Percentiles rank a stretch among this genome's conserved stretches.
Conservation (phyloP, 1,140 invertebrate species). For the Drosophila leontia region DNA sequence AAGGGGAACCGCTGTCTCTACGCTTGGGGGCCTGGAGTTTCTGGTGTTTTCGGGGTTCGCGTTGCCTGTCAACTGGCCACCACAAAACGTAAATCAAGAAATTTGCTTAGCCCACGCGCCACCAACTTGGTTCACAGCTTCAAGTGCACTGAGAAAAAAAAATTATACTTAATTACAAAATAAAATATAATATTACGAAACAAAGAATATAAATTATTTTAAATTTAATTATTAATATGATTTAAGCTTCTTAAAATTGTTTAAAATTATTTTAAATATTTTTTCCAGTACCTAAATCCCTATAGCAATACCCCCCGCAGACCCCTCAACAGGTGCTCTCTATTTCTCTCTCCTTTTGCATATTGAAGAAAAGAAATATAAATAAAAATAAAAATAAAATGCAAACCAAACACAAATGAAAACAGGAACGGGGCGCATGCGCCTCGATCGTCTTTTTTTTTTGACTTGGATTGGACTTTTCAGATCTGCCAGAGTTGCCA, state of each 20-base stretch:
- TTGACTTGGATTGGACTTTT: slow-evolving; percentile 11
- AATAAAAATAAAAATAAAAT: neutral
- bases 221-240: too few relatives aligned
- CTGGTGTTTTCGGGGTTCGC: slow-evolving; percentile 36
- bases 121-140: slow-evolving; percentile 5
- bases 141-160: neutral
- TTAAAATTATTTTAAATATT: neutral
- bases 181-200: neutral
- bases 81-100: slow-evolving; percentile 76
- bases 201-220: too few relatives aligned
- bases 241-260: neutral
- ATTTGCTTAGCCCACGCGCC: slow-evolving; percentile 76
- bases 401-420: slow-evolving; percentile 2
- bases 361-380: slow-evolving; percentile 4
- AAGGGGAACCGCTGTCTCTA: slow-evolving; percentile 39
- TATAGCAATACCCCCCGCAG: slow-evolving; percentile 3
- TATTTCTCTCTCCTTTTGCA: slow-evolving; percentile 28
- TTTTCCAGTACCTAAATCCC: slow-evolving; percentile 8
- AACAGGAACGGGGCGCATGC: slow-evolving; percentile 36
- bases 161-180: neutral
- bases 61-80: slow-evolving; percentile 56
- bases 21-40: slow-evolving; percentile 16
- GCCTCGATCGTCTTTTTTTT: slow-evolving; percentile 23
- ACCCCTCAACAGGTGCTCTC: slow-evolving; percentile 38
- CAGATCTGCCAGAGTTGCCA: slow-evolving; percentile 51